phyloP scores from a whole-genome alignment of 2,113 vertebrate species.

The Danionella cerebrum region DNA sequence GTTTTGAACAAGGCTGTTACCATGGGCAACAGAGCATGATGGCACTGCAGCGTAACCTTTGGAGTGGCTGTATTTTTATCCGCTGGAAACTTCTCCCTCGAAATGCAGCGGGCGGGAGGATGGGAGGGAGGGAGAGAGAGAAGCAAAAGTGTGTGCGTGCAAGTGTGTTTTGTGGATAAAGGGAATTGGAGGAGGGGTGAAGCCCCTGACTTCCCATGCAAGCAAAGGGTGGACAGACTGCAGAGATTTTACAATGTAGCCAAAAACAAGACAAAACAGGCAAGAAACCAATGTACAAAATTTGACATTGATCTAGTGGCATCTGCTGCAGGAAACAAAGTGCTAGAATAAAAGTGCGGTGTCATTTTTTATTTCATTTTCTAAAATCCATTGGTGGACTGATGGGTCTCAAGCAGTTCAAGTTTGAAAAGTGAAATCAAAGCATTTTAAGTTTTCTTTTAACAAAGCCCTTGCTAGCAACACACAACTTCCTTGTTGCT shows the following conservation, averaged over 20 bases:
- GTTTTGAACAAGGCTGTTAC: conserved; percentile 67
- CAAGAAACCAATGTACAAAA: not conserved
- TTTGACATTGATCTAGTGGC: not conserved
- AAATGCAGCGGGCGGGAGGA: too few relatives aligned
- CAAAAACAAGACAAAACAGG: conserved; percentile 26
- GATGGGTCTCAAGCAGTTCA: too few relatives aligned
- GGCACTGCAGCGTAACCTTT: conserved; percentile 60
- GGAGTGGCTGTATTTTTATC: conserved; percentile 68
- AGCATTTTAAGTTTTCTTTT: too few relatives aligned
- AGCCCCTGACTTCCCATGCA: conserved; percentile 22
- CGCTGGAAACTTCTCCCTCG: conserved; percentile 46
- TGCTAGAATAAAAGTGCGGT: too few relatives aligned
- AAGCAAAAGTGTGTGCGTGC: not conserved
- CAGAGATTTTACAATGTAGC: conserved; percentile 36
- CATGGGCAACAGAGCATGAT: conserved; percentile 68
- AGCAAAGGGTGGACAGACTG: conserved; percentile 33
- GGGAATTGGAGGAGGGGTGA: conserved; percentile 22
- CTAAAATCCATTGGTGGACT: too few relatives aligned
- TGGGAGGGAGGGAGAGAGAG: not conserved
- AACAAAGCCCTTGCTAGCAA: too few relatives aligned
- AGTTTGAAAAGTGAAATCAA: too few relatives aligned
- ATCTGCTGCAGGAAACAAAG: not conserved
- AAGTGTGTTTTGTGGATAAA: not conserved
- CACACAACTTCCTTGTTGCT: too few relatives aligned
- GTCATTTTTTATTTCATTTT: too few relatives aligned